These are phyloP conservation scores for Aptenodytes forsteri DNA, from an alignment of 2,113 vertebrate genomes.

Conservation along the genomic window DNA sequence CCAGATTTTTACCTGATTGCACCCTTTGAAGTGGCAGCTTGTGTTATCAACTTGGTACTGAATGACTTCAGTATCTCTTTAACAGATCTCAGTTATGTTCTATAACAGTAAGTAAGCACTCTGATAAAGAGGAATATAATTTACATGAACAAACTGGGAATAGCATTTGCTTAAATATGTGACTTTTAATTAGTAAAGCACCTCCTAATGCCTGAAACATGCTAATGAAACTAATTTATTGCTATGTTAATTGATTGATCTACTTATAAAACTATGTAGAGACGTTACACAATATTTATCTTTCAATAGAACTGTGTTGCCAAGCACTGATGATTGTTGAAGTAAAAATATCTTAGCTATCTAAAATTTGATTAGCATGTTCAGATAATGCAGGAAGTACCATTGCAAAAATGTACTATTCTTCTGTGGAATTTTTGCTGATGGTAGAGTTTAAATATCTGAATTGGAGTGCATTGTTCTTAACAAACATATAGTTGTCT, in stretches of 20 bases:
- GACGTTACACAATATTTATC: constrained; percentile 39
- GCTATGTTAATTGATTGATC: constrained; percentile 25
- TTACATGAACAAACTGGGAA: background rate
- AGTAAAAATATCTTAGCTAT: constrained; percentile 2
- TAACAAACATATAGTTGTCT: background rate
- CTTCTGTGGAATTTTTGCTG: background rate
- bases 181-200: constrained; percentile 38
- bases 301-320: constrained; percentile 3
- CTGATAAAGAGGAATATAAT: background rate
- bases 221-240: constrained; percentile 57
- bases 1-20: background rate
- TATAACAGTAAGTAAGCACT: background rate
- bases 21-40: background rate
- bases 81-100: background rate
- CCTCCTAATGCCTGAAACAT: constrained; percentile 21
- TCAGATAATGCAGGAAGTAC: background rate
- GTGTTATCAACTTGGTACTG: background rate
- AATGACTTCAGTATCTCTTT: background rate
- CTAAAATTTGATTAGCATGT: background rate
- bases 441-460: background rate
- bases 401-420: background rate
- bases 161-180: constrained; percentile 18
- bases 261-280: background rate
- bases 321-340: constrained; percentile 33
- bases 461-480: background rate